A percentile compares a stretch with the other conserved stretches of the same genome.
Conservation (phyloP, 1,140 invertebrate genomes). For the Drosophila mojavensis region DNA sequence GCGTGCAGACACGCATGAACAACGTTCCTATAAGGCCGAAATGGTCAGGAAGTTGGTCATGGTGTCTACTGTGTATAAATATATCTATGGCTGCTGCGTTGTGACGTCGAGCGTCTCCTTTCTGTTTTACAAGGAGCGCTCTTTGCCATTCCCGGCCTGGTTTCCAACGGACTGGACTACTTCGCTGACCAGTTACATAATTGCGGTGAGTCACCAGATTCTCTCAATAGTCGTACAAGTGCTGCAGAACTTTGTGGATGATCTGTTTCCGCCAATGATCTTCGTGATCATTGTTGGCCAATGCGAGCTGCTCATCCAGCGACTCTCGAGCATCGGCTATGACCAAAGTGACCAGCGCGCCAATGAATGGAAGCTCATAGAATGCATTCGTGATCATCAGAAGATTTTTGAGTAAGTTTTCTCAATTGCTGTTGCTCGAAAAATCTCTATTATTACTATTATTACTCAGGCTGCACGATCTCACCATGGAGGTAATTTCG, state of each 20-base stretch:
- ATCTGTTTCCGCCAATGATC: constrained; percentile 57
- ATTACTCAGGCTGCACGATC: constrained; percentile 40
- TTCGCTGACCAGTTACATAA: constrained; percentile 27
- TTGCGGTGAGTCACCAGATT: constrained; percentile 49
- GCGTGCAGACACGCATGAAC: constrained; percentile 25
- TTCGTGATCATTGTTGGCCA: constrained; percentile 57
- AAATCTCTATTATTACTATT: neutral
- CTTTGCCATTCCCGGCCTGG: constrained; percentile 58
- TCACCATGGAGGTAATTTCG: constrained; percentile 50
- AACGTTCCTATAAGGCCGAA: constrained; percentile 10
- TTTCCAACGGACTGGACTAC: constrained; percentile 67
- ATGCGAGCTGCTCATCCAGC: constrained; percentile 52
- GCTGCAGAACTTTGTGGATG: constrained; percentile 55
- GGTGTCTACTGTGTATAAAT: constrained; percentile 40
- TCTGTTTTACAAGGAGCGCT: constrained; percentile 26
- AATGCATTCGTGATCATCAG: constrained; percentile 65
- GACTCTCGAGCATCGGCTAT: constrained; percentile 57
- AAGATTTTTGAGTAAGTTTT: constrained; percentile 52
- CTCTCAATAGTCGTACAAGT: constrained; percentile 37
- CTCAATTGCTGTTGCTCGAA: neutral
- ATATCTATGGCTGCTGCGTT: neutral
- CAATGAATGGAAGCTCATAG: constrained; percentile 50
- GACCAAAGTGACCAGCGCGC: neutral
- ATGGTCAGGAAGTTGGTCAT: constrained; percentile 21
- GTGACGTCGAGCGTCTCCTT: constrained; percentile 31